Percentiles rank a stretch among this genome's conserved stretches.
phyloP scores from a whole-genome alignment of 2,113 vertebrate genomes.

The Riparia riparia region DNA sequence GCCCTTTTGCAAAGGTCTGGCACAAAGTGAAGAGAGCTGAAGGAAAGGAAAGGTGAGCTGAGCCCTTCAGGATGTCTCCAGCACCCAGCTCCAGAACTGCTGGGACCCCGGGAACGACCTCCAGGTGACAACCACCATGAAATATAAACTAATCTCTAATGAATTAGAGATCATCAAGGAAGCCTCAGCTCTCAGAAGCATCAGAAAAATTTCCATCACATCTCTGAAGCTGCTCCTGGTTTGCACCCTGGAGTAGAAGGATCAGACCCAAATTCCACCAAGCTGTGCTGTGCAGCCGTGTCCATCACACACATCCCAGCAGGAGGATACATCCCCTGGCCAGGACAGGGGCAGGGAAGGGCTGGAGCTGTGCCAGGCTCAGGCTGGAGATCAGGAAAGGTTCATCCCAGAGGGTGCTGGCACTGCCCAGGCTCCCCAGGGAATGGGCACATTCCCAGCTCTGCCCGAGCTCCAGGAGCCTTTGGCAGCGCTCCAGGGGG shows the following conservation, averaged over 20 bases:
- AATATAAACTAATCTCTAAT: neutral
- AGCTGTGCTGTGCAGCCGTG: neutral
- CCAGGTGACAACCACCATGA: neutral
- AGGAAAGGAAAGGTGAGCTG: neutral
- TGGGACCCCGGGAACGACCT: neutral
- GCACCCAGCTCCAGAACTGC: neutral
- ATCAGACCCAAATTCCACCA: neutral
- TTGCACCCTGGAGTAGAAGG: neutral
- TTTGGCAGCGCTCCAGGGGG: neutral
- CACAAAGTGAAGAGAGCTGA: accelerated
- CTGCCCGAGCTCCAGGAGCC: neutral
- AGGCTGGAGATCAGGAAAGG: neutral
- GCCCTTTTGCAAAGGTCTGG: neutral
- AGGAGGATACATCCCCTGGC: neutral
- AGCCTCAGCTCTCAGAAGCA: neutral
- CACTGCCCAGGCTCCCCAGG: neutral
- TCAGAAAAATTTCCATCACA: neutral
- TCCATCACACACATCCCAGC: neutral
- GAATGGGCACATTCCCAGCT: neutral
- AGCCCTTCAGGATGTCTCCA: neutral
- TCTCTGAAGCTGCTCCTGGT: neutral
- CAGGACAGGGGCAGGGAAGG: neutral
- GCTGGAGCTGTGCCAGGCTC: neutral
- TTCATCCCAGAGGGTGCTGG: neutral
- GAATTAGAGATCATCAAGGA: neutral